These are phyloP conservation scores for Urocitellus parryii DNA, from an alignment of 2,113 vertebrate species.

Conservation along the genomic window DNA sequence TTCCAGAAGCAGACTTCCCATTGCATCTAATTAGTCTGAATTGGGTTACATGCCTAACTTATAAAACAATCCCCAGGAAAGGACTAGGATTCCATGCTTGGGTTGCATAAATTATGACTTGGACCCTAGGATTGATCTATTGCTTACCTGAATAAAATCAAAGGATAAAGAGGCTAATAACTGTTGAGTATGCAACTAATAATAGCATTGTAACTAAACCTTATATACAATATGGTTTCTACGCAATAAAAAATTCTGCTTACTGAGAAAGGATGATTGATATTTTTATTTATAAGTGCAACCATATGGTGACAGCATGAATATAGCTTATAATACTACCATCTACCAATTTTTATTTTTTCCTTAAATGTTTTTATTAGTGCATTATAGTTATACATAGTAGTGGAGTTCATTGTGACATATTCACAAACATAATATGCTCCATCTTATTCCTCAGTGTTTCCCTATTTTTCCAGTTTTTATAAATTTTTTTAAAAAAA, in stretches of 20 bases:
- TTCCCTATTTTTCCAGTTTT: not conserved
- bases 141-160: not conserved
- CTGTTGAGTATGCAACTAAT: not conserved
- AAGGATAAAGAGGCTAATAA: not conserved
- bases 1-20: too few species aligned
- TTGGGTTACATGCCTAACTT: too few species aligned
- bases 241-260: not conserved
- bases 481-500: not conserved
- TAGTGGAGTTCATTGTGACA: too few species aligned
- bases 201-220: not conserved
- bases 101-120: too few species aligned
- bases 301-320: not conserved
- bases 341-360: not conserved
- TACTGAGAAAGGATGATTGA: not conserved
- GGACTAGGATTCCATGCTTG: too few species aligned
- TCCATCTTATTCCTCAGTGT: too few species aligned
- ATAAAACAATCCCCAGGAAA: too few species aligned
- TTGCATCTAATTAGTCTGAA: too few species aligned
- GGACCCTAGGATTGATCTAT: not conserved
- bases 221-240: not conserved
- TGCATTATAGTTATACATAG: too few species aligned
- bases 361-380: not conserved
- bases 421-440: too few species aligned
- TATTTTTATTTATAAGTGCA: not conserved
- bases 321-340: not conserved